Conservation (phyloP, 2,797 vertebrate species). For the Myotis myotis region DNA sequence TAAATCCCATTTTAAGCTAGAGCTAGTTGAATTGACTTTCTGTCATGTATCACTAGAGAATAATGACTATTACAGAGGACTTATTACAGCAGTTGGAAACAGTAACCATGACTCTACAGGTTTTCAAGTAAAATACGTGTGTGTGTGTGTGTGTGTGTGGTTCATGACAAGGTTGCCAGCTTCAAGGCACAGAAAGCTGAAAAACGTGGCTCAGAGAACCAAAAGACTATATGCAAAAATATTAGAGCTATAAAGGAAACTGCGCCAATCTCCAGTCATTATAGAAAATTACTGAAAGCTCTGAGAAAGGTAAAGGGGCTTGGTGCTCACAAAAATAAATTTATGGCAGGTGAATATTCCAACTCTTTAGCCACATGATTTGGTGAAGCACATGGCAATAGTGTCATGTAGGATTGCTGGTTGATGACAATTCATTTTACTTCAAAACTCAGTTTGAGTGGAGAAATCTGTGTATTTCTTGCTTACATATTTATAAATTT, state of each 20-base stretch:
- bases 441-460: not conserved
- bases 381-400: not conserved
- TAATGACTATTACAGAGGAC: not conserved
- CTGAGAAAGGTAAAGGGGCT: not conserved
- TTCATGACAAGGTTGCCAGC: not conserved
- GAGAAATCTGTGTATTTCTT: not conserved
- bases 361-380: not conserved
- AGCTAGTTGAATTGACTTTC: constrained; percentile 67
- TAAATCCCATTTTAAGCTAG: constrained; percentile 57
- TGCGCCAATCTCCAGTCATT: not conserved
- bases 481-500: not conserved
- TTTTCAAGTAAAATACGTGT: not conserved
- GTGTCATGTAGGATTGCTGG: not conserved
- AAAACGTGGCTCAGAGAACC: not conserved
- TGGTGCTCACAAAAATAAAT: not conserved
- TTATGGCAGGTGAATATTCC: not conserved
- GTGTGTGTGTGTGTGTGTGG: not conserved
- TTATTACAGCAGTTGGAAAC: constrained; percentile 31
- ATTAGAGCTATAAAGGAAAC: not conserved
- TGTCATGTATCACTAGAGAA: constrained; percentile 40
- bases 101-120: not conserved
- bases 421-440: not conserved
- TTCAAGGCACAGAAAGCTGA: not conserved
- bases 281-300: not conserved
- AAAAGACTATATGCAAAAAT: not conserved